Base-by-base conservation (phyloP, 53 echinoderm and acorn worm genomes). In the Holothuria leucospilota region DNA sequence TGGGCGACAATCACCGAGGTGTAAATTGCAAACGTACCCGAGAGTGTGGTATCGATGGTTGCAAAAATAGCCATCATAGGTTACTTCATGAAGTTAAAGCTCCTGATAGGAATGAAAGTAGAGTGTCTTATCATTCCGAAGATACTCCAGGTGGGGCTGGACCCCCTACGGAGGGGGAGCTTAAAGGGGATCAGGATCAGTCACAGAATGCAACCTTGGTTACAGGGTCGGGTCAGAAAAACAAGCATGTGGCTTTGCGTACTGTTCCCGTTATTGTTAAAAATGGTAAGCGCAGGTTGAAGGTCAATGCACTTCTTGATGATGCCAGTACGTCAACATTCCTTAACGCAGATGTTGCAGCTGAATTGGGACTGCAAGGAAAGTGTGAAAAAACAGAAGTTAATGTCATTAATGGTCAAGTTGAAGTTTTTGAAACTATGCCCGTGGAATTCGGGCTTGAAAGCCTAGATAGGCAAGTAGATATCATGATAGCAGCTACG, bases 241-340 rank as follows among this genome's bases (percentile, higher is more conserved):
- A 56, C 29, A 65, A 15, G 5, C 40, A 64, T 7, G 58, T 78
- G 1, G 78, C 78, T 6, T 58, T 78, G 58, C 78, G 77, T 4
- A 77, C 77, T 13, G 77, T 77, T 38, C 77, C 77, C 7, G 82
- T 82, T 34, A 63, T 82, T 12, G 83, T 83, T 7, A 65, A 67
- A 40, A 83, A 83, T 24, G 66, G 83, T 12, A 83, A 83, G 12
- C 40, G 39, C 14, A 30, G 65, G 12, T 21, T 83, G 5, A 83
- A 83, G 49, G 65, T 83, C 21, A 83, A 82, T 82, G 62, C 62
- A 12, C 82, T 82, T 82, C 62, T 82, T 0, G 34, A 34, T 34
- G 34, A 34, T 3, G 3, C 34, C 1, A 34, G 34, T 3, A 34
- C 34, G 34, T 34, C 62, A 24, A 82, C 63, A 18, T 82, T 63